phyloP scores from a whole-genome alignment of 2,113 vertebrate genomes.

The Anhinga anhinga region DNA sequence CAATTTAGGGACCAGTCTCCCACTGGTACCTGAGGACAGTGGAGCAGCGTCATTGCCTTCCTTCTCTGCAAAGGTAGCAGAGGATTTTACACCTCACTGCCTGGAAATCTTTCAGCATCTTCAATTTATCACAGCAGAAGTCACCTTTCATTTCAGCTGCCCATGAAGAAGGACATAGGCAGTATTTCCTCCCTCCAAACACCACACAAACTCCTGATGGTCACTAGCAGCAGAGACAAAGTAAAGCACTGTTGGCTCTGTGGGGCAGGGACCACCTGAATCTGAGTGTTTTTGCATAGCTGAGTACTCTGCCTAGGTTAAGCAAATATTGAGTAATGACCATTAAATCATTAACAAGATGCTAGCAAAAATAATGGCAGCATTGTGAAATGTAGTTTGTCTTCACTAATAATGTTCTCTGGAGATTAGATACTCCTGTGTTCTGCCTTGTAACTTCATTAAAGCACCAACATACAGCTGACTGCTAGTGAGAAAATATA shows the following conservation, averaged over 20 bases:
- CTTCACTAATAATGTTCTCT: neutral
- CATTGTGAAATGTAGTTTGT: slow-evolving; percentile 20
- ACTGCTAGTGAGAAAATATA: neutral
- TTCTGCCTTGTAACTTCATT: slow-evolving; percentile 13
- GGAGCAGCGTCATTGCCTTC: neutral
- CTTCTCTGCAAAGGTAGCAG: neutral
- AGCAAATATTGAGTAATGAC: neutral
- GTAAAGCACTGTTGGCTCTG: neutral
- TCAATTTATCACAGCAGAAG: neutral
- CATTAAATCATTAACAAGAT: slow-evolving; percentile 13
- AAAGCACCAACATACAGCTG: neutral
- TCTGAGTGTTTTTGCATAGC: neutral
- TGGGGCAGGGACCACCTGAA: neutral
- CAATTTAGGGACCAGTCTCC: neutral
- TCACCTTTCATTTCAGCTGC: neutral
- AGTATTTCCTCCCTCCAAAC: neutral
- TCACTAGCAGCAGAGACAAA: neutral
- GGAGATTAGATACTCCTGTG: neutral
- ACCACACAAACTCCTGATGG: neutral
- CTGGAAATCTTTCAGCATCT: neutral
- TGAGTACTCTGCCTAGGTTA: neutral
- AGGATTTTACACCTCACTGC: neutral
- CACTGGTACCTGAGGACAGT: neutral
- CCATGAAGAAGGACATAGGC: neutral
- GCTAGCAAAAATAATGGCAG: neutral